Conservation (phyloP, 2,113 vertebrate species). For the Ciconia stormi region DNA sequence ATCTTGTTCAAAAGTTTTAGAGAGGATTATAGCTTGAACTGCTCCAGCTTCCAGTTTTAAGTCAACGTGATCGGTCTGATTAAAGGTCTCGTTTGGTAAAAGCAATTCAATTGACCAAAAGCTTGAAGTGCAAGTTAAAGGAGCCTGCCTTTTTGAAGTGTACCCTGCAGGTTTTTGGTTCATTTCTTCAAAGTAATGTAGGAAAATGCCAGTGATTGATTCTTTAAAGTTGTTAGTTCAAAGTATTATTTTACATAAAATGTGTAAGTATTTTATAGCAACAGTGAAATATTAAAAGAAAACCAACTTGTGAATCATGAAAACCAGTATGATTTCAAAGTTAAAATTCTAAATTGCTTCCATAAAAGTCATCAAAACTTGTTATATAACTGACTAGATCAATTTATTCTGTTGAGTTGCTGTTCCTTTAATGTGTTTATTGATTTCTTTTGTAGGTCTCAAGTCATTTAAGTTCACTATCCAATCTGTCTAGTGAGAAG, state of each 20-base stretch:
- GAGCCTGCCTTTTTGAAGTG: constrained; percentile 70
- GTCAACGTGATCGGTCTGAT: constrained; percentile 66
- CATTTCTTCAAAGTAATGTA: constrained; percentile 68
- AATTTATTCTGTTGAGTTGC: constrained; percentile 63
- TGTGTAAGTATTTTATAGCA: constrained; percentile 68
- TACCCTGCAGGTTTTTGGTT: constrained; percentile 71
- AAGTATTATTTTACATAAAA: constrained; percentile 78
- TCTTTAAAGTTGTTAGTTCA: constrained; percentile 79
- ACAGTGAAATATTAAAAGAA: constrained; percentile 65
- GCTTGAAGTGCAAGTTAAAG: constrained; percentile 60
- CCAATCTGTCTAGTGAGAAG: constrained; percentile 55
- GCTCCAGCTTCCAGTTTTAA: constrained; percentile 57
- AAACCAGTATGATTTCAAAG: constrained; percentile 70
- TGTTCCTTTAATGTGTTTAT: constrained; percentile 73
- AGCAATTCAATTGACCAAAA: constrained; percentile 69
- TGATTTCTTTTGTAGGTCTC: constrained; percentile 67
- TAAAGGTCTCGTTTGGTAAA: constrained; percentile 72
- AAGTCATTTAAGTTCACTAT: constrained; percentile 68
- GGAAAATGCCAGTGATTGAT: constrained; percentile 70
- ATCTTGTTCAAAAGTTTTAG: constrained; percentile 10
- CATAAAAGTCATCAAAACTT: constrained; percentile 46
- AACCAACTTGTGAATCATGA: constrained; percentile 55
- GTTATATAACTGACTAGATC: constrained; percentile 68
- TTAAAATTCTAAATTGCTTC: constrained; percentile 65
- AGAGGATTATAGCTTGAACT: constrained; percentile 53